These are phyloP conservation scores for Capricornis sumatraensis DNA, from an alignment of 2,113 vertebrate species.

Conservation along the genomic window DNA sequence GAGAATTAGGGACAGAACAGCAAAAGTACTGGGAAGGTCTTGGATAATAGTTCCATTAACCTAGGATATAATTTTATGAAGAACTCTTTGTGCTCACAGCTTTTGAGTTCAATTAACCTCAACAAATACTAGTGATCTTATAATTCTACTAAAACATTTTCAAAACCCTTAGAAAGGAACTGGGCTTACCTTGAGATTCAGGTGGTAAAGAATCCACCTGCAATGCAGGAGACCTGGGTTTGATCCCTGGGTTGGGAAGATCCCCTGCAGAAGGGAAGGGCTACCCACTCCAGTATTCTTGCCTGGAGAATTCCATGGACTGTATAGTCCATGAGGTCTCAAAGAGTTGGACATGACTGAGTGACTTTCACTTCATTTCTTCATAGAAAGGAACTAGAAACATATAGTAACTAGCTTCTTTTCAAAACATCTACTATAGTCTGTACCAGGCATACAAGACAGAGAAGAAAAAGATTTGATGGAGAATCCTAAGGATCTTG, in stretches of 20 bases:
- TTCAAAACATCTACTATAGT: neutral
- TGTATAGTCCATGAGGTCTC: neutral
- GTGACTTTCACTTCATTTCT: neutral
- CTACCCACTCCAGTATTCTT: neutral
- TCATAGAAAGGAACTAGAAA: neutral
- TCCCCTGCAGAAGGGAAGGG: neutral
- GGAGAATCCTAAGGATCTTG: neutral
- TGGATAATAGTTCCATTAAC: neutral
- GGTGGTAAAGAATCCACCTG: neutral
- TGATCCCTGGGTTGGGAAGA: neutral
- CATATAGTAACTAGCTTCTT: neutral
- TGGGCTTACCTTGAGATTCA: neutral
- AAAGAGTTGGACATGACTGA: neutral
- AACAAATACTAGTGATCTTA: slow-evolving; percentile 28
- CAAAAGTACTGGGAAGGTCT: neutral
- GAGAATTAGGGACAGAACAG: neutral
- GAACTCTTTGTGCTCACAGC: neutral
- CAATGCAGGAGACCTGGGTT: neutral
- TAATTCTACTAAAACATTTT: neutral
- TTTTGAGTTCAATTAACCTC: slow-evolving; percentile 31
- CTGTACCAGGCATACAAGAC: neutral
- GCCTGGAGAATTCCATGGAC: neutral
- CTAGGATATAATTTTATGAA: neutral
- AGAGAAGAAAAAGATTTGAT: neutral
- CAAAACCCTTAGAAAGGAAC: neutral